Evolutionary conservation across 2,888 invertebrate genomes (phyloP), one percentile per base, ranked within the genome.

Genomic region (Drosophila quasianomalipes): DNA sequence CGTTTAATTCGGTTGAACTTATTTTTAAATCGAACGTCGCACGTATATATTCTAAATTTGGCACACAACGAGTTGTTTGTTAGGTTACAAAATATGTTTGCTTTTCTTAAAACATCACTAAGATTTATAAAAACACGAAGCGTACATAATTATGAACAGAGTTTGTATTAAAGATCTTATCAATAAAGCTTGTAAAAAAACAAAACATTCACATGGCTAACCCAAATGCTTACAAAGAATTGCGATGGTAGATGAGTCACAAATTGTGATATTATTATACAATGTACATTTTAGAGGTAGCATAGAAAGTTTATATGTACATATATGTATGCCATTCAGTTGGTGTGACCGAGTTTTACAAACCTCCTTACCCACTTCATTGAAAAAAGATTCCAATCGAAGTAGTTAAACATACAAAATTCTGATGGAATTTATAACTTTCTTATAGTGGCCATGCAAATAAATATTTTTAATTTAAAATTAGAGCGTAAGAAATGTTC

Each of bases 11-110:
- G 67, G 74, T 81, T 78, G 47, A 71, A 66, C 44, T 83, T 84
- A 84, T 84, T 84, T 84, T 75, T 89, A 89, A 89, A 83, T 59
- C 49, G 63, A 69, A 70, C 75, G 64, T 59, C 52, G 64, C 67
- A 73, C 59, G 57, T 89, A 85, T 81, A 83, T 54, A 74, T 66
- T 84, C 83, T 89, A 84, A 89, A 78, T 81, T 83, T 84, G 84
- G 82, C 73, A 53, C 71, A 51, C 70, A 62, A n/a, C 76, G 59
- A 59, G 68, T 81, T 74, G 73, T 86, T 76, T 89, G 84, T 78
- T 77, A 61, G 70, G 70, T 89, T 80, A 85, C 83, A 83, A 80
- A 85, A 89, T 80, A 76, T 83, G 74, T 74, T 83, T 83, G 68
- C 35, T 62, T 82, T 79, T 71, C 53, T 55, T 14, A 16, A 81